A percentile compares a stretch with the other conserved stretches of the same genome.
phyloP scores from a whole-genome alignment of 2,888 invertebrate species.

The Embidobia sp. region DNA sequence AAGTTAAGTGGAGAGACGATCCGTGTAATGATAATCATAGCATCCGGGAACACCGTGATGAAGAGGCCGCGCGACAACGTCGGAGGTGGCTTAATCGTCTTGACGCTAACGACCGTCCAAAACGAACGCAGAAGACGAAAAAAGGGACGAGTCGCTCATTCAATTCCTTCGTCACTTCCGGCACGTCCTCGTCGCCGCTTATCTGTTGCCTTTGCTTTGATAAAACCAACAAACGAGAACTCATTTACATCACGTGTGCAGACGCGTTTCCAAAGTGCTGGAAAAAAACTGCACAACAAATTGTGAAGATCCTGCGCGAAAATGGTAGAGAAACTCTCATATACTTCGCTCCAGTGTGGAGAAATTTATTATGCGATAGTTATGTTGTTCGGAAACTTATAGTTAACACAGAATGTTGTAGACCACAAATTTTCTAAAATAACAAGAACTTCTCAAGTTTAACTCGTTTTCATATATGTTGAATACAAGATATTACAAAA shows the following conservation, averaged over 20 bases:
- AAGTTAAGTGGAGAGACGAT: conserved; percentile 52
- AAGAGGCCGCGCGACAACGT: conserved; percentile 42
- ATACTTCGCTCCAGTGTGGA: too few relatives aligned
- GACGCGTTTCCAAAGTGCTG: conserved; percentile 20
- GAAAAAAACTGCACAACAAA: too few relatives aligned
- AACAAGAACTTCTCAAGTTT: too few relatives aligned
- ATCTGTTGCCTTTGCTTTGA: conserved; percentile 22
- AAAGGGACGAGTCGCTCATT: conserved; percentile 22
- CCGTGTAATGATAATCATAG: conserved; percentile 62
- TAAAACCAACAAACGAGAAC: conserved; percentile 28
- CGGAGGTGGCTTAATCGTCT: conserved; percentile 56
- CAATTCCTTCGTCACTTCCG: conserved; percentile 38
- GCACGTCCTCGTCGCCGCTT: conserved; percentile 9
- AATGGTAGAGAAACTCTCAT: too few relatives aligned
- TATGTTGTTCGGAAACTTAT: too few relatives aligned
- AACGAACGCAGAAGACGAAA: conserved; percentile 13
- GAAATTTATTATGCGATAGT: too few relatives aligned
- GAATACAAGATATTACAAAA: too few relatives aligned
- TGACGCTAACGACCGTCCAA: conserved; percentile 37
- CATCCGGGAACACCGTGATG: conserved; percentile 54
- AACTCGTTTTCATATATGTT: too few relatives aligned
- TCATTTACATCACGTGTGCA: conserved; percentile 34
- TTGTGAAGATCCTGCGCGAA: too few relatives aligned
- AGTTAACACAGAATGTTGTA: too few relatives aligned
- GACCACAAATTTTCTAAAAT: too few relatives aligned